These are phyloP conservation scores for Cephus runcator DNA, from an alignment of 2,888 invertebrate genomes.

Conservation along the genomic window DNA sequence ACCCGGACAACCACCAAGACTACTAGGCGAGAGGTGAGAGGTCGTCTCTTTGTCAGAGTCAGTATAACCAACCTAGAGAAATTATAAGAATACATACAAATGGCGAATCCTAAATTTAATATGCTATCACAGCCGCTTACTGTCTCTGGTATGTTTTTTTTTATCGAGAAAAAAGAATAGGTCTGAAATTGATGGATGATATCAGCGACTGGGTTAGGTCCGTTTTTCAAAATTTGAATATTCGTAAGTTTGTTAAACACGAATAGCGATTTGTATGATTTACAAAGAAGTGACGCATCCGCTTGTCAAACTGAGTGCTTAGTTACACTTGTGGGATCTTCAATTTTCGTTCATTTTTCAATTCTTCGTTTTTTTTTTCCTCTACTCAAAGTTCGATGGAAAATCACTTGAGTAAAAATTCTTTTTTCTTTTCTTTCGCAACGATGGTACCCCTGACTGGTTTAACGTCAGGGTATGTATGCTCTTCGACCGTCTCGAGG, in stretches of 20 bases:
- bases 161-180: neutral
- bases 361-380: neutral
- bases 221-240: neutral
- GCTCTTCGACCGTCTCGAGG: neutral
- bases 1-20: slow-evolving; percentile 42
- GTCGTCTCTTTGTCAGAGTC: neutral
- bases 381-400: neutral
- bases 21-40: slow-evolving; percentile 50
- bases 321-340: neutral
- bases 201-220: neutral
- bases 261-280: neutral
- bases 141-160: neutral
- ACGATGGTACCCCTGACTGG: neutral
- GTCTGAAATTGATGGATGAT: neutral
- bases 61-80: neutral
- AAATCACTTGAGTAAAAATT: neutral
- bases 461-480: neutral
- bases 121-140: neutral
- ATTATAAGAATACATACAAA: neutral
- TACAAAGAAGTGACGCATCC: neutral
- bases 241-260: neutral
- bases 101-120: neutral
- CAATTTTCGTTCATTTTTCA: neutral
- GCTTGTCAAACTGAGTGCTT: neutral
- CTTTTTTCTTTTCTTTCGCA: neutral